Conservation (phyloP, 2,797 vertebrate genomes). For the Diplodus sargus region DNA sequence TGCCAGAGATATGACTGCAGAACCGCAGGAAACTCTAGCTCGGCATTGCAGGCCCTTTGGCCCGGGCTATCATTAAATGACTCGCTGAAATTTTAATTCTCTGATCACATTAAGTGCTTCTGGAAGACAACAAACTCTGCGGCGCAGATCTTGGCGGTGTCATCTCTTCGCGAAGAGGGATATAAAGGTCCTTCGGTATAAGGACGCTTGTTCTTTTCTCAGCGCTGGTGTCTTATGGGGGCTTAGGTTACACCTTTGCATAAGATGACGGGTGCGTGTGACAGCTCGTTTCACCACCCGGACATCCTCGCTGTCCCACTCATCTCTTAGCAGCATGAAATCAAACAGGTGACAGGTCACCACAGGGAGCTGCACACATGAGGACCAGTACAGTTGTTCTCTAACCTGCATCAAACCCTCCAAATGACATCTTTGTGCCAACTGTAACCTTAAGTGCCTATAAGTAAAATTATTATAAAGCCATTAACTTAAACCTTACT, state of each 20-base stretch:
- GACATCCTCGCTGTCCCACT: constrained; percentile 64
- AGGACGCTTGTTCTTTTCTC: constrained; percentile 56
- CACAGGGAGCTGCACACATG: constrained; percentile 4
- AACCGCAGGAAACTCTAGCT: constrained; percentile 83
- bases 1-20: constrained; percentile 72
- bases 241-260: constrained; percentile 81
- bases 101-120: constrained; percentile 91
- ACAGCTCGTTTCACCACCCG: constrained; percentile 75
- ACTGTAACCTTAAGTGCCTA: background rate
- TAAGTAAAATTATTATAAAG: background rate
- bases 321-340: constrained; percentile 65
- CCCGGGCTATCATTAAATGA: constrained; percentile 82
- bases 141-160: constrained; percentile 80
- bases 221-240: constrained; percentile 62
- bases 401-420: background rate
- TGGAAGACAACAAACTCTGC: constrained; percentile 86
- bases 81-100: constrained; percentile 90
- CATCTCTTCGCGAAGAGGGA: constrained; percentile 81
- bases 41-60: constrained; percentile 64
- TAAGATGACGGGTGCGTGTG: constrained; percentile 69
- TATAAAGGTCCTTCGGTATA: constrained; percentile 60
- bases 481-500: background rate
- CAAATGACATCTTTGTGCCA: background rate
- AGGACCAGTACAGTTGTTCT: background rate
- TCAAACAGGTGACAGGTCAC: constrained; percentile 63